Percentiles rank a stretch among this genome's conserved stretches.
Conservation (phyloP, 2,797 vertebrate genomes). For the Enoplosus armatus region DNA sequence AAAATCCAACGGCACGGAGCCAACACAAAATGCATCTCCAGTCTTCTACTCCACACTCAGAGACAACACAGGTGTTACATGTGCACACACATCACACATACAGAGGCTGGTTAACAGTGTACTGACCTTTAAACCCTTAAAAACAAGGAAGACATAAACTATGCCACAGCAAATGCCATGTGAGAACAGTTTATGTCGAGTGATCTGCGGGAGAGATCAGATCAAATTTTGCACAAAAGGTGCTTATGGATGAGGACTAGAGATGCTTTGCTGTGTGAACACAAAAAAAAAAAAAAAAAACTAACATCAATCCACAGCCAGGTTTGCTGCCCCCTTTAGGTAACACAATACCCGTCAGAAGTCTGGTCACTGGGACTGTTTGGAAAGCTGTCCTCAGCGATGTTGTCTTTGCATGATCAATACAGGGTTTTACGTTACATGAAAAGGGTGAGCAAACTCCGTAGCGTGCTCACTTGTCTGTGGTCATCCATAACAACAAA, state of each 20-base stretch:
- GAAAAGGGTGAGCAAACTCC: slow-evolving; percentile 81
- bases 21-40: slow-evolving; percentile 70
- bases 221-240: slow-evolving; percentile 56
- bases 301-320: slow-evolving; percentile 57
- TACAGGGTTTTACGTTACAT: slow-evolving; percentile 71
- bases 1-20: slow-evolving; percentile 49
- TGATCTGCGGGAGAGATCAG: slow-evolving; percentile 48
- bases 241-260: slow-evolving; percentile 71
- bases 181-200: slow-evolving; percentile 61
- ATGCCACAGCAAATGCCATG: slow-evolving; percentile 41
- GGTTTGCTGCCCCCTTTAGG: slow-evolving; percentile 79
- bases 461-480: slow-evolving; percentile 69
- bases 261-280: slow-evolving; percentile 70
- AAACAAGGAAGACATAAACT: slow-evolving; percentile 58
- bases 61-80: slow-evolving; percentile 57
- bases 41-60: slow-evolving; percentile 62
- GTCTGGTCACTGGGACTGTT: slow-evolving; percentile 48
- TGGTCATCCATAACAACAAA: slow-evolving; percentile 75
- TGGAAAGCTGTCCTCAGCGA: slow-evolving; percentile 64
- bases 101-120: slow-evolving; percentile 56
- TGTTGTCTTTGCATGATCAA: slow-evolving; percentile 70
- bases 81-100: slow-evolving; percentile 60
- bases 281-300: too few species aligned
- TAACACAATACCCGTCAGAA: slow-evolving; percentile 65
- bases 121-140: slow-evolving; percentile 49